These are phyloP conservation scores for Dissostichus mawsoni DNA, from an alignment of 2,113 vertebrate species.

Conservation along the genomic window DNA sequence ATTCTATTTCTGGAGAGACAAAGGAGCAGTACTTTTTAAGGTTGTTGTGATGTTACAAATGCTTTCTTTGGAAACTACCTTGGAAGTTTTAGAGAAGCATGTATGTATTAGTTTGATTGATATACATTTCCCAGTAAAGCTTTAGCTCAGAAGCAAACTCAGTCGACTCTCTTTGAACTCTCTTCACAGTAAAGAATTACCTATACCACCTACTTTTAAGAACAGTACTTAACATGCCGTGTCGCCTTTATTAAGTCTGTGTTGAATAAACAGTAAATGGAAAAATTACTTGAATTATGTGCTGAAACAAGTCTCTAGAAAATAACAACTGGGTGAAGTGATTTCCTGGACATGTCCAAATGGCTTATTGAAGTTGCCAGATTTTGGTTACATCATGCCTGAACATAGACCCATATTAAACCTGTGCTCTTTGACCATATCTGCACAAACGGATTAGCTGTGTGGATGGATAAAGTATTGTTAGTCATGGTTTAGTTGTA, in stretches of 20 bases:
- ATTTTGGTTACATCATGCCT: not conserved
- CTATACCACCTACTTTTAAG: not conserved
- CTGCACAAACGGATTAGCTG: not conserved
- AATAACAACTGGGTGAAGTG: not conserved
- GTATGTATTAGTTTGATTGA: not conserved
- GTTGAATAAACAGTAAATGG: not conserved
- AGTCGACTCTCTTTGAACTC: not conserved
- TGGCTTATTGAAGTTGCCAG: not conserved
- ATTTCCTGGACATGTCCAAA: not conserved
- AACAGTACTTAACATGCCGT: not conserved
- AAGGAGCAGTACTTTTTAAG: not conserved
- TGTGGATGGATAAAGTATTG: not conserved
- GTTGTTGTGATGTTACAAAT: constrained; percentile 3
- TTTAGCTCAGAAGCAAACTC: not conserved
- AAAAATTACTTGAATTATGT: not conserved
- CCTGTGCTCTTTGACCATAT: not conserved
- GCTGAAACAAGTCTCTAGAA: not conserved
- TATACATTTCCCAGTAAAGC: not conserved
- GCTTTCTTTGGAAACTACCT: not conserved
- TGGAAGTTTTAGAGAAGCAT: not conserved
- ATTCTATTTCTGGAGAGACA: constrained; percentile 5
- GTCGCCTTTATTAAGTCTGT: not conserved
- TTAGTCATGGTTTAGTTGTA: not conserved
- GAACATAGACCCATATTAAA: not conserved
- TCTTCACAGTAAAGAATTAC: not conserved